Evolutionary conservation across 2,797 vertebrate species (phyloP).

Genomic region (Acanthurus lineatus): DNA sequence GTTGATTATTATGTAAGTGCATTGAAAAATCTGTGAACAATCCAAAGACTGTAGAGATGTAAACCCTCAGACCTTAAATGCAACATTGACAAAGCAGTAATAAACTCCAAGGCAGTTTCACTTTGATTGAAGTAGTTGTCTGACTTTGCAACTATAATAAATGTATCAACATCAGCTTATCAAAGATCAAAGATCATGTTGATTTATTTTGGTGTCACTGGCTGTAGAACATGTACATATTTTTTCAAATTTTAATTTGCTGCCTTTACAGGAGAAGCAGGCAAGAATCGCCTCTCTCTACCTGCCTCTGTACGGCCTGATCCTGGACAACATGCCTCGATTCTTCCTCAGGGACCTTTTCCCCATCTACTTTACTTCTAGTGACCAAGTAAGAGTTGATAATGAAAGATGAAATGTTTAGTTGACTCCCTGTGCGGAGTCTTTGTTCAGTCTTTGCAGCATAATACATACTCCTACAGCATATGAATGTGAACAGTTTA

Average conservation of each 20-base stretch:
- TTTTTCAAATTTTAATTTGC: neutral
- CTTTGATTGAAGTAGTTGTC: neutral
- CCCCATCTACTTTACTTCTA: conserved; percentile 92
- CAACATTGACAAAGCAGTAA: neutral
- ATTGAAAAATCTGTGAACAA: neutral
- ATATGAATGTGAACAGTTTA: neutral
- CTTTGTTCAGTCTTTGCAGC: neutral
- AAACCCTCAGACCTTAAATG: neutral
- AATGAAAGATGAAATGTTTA: neutral
- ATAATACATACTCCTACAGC: neutral
- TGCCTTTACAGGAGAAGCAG: conserved; percentile 89
- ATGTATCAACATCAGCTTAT: neutral
- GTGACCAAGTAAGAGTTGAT: conserved; percentile 90
- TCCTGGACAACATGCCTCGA: conserved; percentile 98
- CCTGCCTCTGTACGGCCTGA: conserved; percentile 96
- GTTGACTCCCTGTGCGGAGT: neutral
- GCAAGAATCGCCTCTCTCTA: conserved; percentile 95
- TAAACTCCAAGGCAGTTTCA: neutral
- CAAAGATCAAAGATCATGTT: neutral
- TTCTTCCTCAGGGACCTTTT: conserved; percentile 98
- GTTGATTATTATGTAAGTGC: neutral
- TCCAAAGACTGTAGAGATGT: neutral
- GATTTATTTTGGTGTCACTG: neutral
- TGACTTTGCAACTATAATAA: neutral
- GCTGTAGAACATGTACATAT: neutral